Conservation (phyloP, 2,888 invertebrate genomes). For the Acleris literana region DNA sequence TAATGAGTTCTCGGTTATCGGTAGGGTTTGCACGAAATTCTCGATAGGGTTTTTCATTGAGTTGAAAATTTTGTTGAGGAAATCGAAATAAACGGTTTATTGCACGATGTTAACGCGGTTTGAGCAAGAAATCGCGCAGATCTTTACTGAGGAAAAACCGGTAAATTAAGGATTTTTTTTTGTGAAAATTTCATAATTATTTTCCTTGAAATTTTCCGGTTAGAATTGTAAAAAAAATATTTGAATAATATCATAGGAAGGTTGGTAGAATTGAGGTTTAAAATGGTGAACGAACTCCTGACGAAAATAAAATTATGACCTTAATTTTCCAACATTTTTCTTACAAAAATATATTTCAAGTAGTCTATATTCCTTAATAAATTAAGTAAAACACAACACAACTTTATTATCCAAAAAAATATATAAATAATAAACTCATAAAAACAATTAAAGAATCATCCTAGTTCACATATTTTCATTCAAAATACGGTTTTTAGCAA, state of each 20-base stretch:
- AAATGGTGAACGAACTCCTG: no score
- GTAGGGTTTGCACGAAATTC: constrained; percentile 41
- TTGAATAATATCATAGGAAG: constrained; percentile 8
- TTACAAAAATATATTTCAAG: no score
- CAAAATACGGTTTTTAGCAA: not conserved
- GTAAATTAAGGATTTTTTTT: not conserved
- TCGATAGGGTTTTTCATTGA: constrained; percentile 31
- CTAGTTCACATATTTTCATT: not conserved
- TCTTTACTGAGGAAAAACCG: not conserved
- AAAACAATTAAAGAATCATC: no score
- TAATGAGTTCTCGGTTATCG: constrained; percentile 49
- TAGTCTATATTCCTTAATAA: no score
- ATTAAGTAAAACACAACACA: no score
- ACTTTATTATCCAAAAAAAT: no score
- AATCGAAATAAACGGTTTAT: not conserved
- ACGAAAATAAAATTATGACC: no score
- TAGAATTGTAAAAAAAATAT: not conserved
- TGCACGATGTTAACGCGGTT: not conserved
- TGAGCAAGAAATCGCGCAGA: not conserved
- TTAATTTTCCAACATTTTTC: no score
- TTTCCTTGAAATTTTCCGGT: not conserved
- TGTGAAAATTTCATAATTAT: not conserved
- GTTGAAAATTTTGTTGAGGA: not conserved
- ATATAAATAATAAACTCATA: no score
- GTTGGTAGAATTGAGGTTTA: constrained; percentile 24